These are phyloP conservation scores for Phengaris alcon DNA, from an alignment of 2,888 invertebrate genomes.

Conservation along the genomic window DNA sequence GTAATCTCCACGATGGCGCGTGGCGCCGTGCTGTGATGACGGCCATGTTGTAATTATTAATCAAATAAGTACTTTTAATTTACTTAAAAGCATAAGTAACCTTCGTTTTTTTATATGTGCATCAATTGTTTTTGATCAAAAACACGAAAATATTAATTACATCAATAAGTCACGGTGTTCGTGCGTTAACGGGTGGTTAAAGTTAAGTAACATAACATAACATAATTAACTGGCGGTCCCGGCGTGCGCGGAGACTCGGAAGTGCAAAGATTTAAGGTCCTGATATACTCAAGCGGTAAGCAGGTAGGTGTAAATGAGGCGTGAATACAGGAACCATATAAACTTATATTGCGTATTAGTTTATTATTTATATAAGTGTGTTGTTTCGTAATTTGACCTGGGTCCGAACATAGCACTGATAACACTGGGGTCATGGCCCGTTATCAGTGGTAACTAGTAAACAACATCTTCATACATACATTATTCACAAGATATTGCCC, in stretches of 20 bases:
- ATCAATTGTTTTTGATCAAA: neutral
- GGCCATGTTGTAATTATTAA: neutral
- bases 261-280: neutral
- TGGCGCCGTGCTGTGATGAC: no score
- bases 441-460: slow-evolving; percentile 1
- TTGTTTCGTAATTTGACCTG: neutral
- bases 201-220: slow-evolving; percentile 12
- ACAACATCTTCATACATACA: neutral
- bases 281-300: neutral
- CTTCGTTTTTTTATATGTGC: neutral
- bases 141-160: slow-evolving; percentile 5
- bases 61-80: neutral
- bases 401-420: neutral
- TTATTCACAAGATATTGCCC: no score
- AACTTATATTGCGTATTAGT: neutral
- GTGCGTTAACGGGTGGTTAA: slow-evolving; percentile 15
- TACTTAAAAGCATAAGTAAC: neutral
- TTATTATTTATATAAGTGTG: neutral
- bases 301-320: neutral
- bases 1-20: neutral
- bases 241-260: neutral
- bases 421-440: neutral
- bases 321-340: neutral
- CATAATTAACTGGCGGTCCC: slow-evolving; percentile 13
- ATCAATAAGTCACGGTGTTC: slow-evolving; percentile 12